Conservation (phyloP, 2,888 invertebrate species). For the Laothoe populi region DNA sequence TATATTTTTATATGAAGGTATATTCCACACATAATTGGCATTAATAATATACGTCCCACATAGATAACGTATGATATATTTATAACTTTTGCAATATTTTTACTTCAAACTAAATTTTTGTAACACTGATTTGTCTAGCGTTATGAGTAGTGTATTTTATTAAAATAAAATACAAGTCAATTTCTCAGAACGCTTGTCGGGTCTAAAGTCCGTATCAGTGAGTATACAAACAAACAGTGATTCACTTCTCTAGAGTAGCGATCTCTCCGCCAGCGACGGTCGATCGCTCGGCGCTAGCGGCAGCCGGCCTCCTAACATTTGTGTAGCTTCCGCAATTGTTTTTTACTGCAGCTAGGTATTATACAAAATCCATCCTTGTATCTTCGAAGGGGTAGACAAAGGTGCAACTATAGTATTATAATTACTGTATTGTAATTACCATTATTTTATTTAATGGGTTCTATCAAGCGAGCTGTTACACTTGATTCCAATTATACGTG, state of each 20-base stretch:
- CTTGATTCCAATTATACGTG: no score
- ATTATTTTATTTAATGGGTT: no score
- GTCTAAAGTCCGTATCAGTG: not conserved
- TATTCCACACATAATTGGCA: no score
- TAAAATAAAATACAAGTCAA: not conserved
- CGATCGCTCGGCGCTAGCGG: not conserved
- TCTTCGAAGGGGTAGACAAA: not conserved
- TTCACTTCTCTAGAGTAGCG: not conserved
- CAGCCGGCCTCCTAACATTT: not conserved
- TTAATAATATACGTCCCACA: not conserved
- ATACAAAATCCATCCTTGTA: not conserved
- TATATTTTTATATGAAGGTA: not conserved
- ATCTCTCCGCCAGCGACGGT: not conserved
- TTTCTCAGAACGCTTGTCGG: not conserved
- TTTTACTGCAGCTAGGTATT: no score
- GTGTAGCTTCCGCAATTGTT: slow-evolving; percentile 9
- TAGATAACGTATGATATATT: not conserved
- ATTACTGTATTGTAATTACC: not conserved
- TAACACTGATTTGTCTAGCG: not conserved
- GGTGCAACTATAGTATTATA: not conserved
- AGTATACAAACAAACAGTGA: slow-evolving; percentile 1
- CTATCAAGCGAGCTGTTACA: no score
- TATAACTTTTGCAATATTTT: not conserved
- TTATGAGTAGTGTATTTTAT: not conserved
- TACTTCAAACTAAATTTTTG: not conserved